A percentile compares a stretch with the other conserved stretches of the same genome.
Evolutionary conservation across 2,113 vertebrate genomes (phyloP).

Genomic region (Meles meles): DNA sequence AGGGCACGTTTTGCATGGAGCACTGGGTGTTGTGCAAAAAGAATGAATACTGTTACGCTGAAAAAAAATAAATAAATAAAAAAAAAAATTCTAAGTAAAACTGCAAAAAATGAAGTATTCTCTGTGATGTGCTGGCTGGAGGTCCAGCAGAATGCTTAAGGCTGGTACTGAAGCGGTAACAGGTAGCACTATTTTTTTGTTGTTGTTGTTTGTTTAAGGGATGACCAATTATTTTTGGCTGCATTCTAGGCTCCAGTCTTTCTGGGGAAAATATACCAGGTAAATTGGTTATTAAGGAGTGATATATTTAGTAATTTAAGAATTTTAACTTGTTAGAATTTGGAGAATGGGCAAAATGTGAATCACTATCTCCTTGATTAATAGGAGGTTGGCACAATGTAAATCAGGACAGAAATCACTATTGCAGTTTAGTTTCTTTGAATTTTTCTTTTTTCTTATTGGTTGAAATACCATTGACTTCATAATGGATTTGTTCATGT

Average conservation of each 20-base stretch:
- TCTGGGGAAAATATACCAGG: neutral
- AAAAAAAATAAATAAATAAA: too few relatives aligned
- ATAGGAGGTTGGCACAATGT: neutral
- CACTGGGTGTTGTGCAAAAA: too few relatives aligned
- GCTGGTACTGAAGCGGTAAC: neutral
- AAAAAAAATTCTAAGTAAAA: slow-evolving; percentile 1
- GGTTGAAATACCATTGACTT: neutral
- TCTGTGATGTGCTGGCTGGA: neutral
- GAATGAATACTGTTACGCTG: too few relatives aligned
- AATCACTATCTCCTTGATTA: neutral
- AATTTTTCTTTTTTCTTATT: neutral
- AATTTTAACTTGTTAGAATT: slow-evolving; percentile 6
- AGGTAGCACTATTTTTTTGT: neutral
- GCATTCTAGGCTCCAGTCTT: neutral
- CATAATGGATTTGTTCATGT: neutral
- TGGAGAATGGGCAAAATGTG: neutral
- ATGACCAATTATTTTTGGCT: neutral
- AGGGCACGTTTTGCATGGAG: too few relatives aligned
- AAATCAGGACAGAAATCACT: neutral
- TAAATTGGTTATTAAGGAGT: neutral
- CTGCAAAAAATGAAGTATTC: neutral
- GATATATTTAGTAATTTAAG: neutral
- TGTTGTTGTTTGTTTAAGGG: neutral
- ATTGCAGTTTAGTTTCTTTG: neutral
- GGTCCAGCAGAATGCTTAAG: neutral